phyloP scores from a whole-genome alignment of 2,888 invertebrate genomes.

The Latheticus oryzae region DNA sequence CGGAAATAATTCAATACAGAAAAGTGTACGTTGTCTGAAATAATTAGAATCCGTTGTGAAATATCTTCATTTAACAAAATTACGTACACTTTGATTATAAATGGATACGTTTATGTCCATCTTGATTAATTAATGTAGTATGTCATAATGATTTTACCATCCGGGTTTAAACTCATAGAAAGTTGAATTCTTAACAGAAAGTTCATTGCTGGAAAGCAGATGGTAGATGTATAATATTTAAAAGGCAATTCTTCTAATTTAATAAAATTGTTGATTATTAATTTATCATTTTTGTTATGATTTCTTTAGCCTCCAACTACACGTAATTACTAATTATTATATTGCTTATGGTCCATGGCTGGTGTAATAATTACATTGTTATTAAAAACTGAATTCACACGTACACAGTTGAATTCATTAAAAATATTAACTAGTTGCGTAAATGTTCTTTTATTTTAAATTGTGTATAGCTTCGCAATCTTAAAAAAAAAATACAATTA shows the following conservation, averaged over 20 bases:
- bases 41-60: constrained; percentile 19
- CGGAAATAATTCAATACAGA: too few species aligned
- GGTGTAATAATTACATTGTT: constrained; percentile 32
- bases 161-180: constrained; percentile 1
- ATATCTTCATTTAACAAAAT: constrained; percentile 14
- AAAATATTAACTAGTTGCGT: constrained; percentile 35
- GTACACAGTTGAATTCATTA: constrained; percentile 35
- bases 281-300: constrained; percentile 8
- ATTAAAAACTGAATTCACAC: constrained; percentile 34
- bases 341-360: constrained; percentile 27
- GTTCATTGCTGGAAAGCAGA: constrained; percentile 1
- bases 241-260: constrained; percentile 15
- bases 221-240: constrained; percentile 13
- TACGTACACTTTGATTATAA: constrained; percentile 17
- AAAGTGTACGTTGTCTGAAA: too few species aligned
- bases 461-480: constrained; percentile 14
- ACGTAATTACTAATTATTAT: constrained; percentile 22
- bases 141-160: constrained; percentile 11
- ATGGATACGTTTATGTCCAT: constrained; percentile 7
- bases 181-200: neutral
- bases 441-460: too few species aligned
- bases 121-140: constrained; percentile 11
- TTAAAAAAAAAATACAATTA: constrained; percentile 16
- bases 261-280: constrained; percentile 5
- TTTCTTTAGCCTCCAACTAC: constrained; percentile 34